These are phyloP conservation scores for Apamea monoglypha DNA, from an alignment of 2,888 invertebrate species.

Conservation along the genomic window DNA sequence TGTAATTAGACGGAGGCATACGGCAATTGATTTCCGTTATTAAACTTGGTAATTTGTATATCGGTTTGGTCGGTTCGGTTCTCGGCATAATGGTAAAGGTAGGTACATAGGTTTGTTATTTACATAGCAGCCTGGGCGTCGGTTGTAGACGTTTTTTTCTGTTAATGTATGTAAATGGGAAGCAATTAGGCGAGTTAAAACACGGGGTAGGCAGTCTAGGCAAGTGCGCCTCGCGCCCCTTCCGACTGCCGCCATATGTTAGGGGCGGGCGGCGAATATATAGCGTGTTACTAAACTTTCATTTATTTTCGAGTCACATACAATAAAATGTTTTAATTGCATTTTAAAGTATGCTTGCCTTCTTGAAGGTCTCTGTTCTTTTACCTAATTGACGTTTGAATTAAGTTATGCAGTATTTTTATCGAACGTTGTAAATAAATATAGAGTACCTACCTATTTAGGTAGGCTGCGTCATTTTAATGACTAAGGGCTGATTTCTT, in stretches of 20 bases:
- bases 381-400: constrained; percentile 4
- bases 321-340: constrained; percentile 61
- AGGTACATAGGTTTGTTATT: constrained; percentile 77
- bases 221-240: constrained; percentile 87
- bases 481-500: too few relatives aligned
- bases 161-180: constrained; percentile 90
- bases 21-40: constrained; percentile 86
- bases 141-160: constrained; percentile 86
- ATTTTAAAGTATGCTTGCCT: constrained; percentile 35
- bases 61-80: constrained; percentile 76
- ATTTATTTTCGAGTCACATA: constrained; percentile 51
- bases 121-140: constrained; percentile 85
- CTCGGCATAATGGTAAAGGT: constrained; percentile 69
- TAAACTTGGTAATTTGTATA: constrained; percentile 79
- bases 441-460: background rate
- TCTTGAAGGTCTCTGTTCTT: constrained; percentile 39
- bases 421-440: background rate
- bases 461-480: background rate
- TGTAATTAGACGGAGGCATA: constrained; percentile 78
- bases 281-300: constrained; percentile 70
- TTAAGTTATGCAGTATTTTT: background rate
- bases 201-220: constrained; percentile 89
- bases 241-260: constrained; percentile 85
- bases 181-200: constrained; percentile 90
- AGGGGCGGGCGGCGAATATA: constrained; percentile 81